Conservation (phyloP, 1,140 invertebrate genomes). For the Microplitis mediator region DNA sequence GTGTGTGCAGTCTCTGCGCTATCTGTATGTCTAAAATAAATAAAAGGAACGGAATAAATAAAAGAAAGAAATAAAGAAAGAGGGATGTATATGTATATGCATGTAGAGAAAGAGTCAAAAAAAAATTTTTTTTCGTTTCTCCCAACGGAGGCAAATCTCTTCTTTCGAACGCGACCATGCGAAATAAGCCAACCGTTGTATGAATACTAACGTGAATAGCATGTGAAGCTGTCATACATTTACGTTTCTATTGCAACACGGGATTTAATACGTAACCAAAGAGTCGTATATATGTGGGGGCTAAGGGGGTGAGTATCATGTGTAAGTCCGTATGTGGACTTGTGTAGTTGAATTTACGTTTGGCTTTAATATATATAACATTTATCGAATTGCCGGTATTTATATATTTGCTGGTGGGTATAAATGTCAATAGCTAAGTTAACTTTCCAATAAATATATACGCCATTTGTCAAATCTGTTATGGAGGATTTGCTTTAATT, state of each 20-base stretch:
- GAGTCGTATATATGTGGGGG: background rate
- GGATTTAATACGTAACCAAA: constrained; percentile 28
- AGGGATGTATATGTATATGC: background rate
- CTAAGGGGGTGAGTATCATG: background rate
- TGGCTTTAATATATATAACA: background rate
- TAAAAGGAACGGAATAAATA: constrained; percentile 16
- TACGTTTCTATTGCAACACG: constrained; percentile 31
- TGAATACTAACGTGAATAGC: constrained; percentile 60
- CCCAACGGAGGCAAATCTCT: constrained; percentile 59
- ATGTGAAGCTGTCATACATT: constrained; percentile 42
- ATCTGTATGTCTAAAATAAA: background rate
- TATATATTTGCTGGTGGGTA: background rate
- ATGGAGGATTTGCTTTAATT: no score
- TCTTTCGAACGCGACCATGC: constrained; percentile 57
- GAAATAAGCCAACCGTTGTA: constrained; percentile 60
- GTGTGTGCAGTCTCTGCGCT: no score
- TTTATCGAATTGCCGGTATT: background rate
- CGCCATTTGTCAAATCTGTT: no score
- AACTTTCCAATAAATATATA: background rate
- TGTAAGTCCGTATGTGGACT: background rate
- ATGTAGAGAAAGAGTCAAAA: constrained; percentile 41
- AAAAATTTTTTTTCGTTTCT: constrained; percentile 41
- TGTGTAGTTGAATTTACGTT: constrained; percentile 12
- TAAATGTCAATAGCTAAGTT: background rate
- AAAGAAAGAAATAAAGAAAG: constrained; percentile 21